Conservation (phyloP, 37 sponge, comb jelly and placozoan genomes). For the Chondrilla cf. caribensis region DNA sequence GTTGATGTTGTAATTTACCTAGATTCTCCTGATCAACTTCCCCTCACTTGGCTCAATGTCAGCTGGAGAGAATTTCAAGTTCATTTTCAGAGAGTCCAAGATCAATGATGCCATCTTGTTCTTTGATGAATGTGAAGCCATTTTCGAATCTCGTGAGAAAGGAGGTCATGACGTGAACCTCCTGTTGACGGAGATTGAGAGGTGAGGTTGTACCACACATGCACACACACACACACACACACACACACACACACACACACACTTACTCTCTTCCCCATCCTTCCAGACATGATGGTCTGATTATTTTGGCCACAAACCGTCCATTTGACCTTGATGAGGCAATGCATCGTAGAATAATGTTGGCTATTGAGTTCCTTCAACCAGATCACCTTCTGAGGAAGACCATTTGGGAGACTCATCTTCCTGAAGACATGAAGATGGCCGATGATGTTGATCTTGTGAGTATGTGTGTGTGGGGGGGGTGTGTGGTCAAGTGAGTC, state of each 20-base stretch:
- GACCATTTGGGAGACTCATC: slow-evolving; percentile 79
- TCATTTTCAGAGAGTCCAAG: slow-evolving; percentile 84
- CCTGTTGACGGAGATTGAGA: slow-evolving; percentile 81
- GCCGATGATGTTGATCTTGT: slow-evolving; percentile 70
- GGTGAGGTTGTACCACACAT: slow-evolving; percentile 14
- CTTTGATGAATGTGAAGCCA: slow-evolving; percentile 92
- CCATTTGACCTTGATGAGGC: slow-evolving; percentile 89
- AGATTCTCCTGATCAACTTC: slow-evolving; percentile 83
- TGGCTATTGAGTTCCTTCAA: slow-evolving; percentile 84
- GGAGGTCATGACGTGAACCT: slow-evolving; percentile 80
- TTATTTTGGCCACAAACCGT: slow-evolving; percentile 84
- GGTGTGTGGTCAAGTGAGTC: too few relatives aligned
- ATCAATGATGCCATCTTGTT: slow-evolving; percentile 90
- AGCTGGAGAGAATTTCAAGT: slow-evolving; percentile 88
- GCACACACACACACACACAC: too few relatives aligned
- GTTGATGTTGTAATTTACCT: too few relatives aligned
- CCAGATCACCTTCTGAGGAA: slow-evolving; percentile 84
- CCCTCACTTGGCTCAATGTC: slow-evolving; percentile 78
- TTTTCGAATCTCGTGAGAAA: slow-evolving; percentile 78
- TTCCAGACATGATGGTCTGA: slow-evolving; percentile 81
- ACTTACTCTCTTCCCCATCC: background rate
- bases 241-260: too few relatives aligned
- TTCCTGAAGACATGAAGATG: slow-evolving; percentile 65
- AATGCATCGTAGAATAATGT: slow-evolving; percentile 80
- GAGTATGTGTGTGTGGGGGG: too few relatives aligned